Conservation (phyloP, 2,797 vertebrate species). For the Sebastes hubbsi region DNA sequence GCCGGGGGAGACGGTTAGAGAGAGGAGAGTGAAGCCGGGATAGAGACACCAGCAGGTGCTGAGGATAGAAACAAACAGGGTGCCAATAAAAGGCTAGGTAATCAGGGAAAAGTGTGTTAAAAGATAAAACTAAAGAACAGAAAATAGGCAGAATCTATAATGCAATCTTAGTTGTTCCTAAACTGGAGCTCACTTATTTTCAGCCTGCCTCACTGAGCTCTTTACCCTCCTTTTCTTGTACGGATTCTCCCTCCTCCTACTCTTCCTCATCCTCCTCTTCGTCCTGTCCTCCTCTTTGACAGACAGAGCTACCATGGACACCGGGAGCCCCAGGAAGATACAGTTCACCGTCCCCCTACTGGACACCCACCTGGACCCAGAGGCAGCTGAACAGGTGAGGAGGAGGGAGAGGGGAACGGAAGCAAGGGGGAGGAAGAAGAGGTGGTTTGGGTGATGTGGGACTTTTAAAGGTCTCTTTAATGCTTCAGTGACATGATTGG, state of each 20-base stretch:
- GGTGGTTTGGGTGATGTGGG: background rate
- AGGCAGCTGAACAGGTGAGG: conserved; percentile 91
- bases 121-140: conserved; percentile 9
- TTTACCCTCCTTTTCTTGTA: conserved; percentile 11
- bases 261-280: conserved; percentile 11
- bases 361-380: conserved; percentile 93
- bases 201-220: conserved; percentile 17
- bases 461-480: background rate
- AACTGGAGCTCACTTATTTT: conserved; percentile 37
- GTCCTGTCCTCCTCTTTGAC: conserved; percentile 27
- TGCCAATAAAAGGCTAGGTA: background rate
- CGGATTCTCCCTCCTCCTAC: conserved; percentile 42
- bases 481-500: background rate
- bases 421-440: background rate
- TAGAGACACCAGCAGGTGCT: conserved; percentile 64
- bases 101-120: conserved; percentile 32
- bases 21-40: conserved; percentile 42
- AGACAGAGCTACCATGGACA: conserved; percentile 85
- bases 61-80: conserved; percentile 23
- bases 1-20: conserved; percentile 50
- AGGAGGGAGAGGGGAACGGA: background rate
- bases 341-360: conserved; percentile 92
- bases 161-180: conserved; percentile 1
- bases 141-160: conserved; percentile 18
- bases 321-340: conserved; percentile 90